Evolutionary conservation across 2,888 invertebrate species (phyloP).

Genomic region (Diaphora mendica): DNA sequence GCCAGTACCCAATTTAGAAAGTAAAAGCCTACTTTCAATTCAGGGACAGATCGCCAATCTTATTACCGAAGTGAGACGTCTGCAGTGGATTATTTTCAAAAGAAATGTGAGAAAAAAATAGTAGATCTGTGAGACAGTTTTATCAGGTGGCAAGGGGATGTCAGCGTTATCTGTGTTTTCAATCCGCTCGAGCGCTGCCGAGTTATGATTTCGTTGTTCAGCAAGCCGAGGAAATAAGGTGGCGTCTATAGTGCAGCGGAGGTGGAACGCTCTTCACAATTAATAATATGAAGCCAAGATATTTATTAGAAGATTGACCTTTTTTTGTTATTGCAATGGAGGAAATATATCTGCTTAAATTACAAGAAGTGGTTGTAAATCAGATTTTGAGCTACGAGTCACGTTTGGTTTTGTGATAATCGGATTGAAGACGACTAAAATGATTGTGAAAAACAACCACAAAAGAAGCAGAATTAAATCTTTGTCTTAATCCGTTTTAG

Average conservation of each 20-base stretch:
- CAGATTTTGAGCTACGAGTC: no score
- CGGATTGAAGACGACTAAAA: background rate
- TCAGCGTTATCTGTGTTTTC: constrained; percentile 54
- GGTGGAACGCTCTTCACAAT: background rate
- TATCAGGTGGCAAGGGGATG: constrained; percentile 48
- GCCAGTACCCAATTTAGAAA: constrained; percentile 11
- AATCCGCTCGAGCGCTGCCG: constrained; percentile 53
- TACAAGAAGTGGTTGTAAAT: background rate
- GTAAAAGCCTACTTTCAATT: constrained; percentile 22
- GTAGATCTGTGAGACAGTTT: constrained; percentile 29
- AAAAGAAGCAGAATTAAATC: background rate
- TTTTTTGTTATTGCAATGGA: background rate
- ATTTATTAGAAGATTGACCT: background rate
- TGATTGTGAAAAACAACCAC: background rate
- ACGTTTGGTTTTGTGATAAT: no score
- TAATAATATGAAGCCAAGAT: background rate
- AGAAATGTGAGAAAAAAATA: constrained; percentile 18
- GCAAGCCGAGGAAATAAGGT: constrained; percentile 21
- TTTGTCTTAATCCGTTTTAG: background rate
- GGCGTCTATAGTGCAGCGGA: constrained; percentile 5
- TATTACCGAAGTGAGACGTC: constrained; percentile 21
- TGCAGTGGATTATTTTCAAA: constrained; percentile 21
- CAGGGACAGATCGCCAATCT: constrained; percentile 26
- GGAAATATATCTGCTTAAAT: background rate
- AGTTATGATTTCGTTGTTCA: constrained; percentile 61